Percentiles rank a stretch among this genome's conserved stretches.
phyloP scores from a whole-genome alignment of 2,797 vertebrate species.

The Sebastes hubbsi region DNA sequence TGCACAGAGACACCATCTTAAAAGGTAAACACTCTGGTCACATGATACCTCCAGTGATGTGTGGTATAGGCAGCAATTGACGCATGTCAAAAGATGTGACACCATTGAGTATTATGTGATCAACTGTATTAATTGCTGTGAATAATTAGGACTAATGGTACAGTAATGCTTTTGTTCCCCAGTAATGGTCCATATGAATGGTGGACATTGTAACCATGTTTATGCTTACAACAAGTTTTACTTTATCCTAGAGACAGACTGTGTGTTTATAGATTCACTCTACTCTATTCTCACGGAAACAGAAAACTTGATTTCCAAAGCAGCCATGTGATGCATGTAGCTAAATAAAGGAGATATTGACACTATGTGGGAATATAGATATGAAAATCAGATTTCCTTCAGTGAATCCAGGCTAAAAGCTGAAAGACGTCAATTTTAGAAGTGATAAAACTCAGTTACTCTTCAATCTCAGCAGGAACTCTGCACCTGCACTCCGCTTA shows the following conservation, averaged over 20 bases:
- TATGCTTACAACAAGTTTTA: not conserved
- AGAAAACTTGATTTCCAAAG: conserved; percentile 4
- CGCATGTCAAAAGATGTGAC: no score
- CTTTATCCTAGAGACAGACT: not conserved
- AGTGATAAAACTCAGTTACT: conserved; percentile 40
- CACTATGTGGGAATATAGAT: not conserved
- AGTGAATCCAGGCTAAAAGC: conserved; percentile 26
- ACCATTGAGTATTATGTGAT: not conserved
- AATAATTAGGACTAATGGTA: not conserved
- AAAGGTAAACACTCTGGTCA: no score
- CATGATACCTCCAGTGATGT: no score
- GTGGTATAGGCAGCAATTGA: no score
- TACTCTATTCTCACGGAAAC: not conserved
- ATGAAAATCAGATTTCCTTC: conserved; percentile 33
- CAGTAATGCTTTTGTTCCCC: not conserved
- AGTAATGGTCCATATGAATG: not conserved
- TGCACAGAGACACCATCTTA: no score
- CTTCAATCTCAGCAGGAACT: conserved; percentile 31
- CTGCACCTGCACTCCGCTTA: conserved; percentile 39
- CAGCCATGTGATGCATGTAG: not conserved
- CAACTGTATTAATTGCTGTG: not conserved
- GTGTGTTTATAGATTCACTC: not conserved
- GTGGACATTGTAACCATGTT: not conserved
- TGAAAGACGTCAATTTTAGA: conserved; percentile 23
- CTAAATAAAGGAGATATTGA: not conserved